These are phyloP conservation scores for Mythimna loreyi DNA, from an alignment of 2,888 invertebrate species.

Conservation along the genomic window DNA sequence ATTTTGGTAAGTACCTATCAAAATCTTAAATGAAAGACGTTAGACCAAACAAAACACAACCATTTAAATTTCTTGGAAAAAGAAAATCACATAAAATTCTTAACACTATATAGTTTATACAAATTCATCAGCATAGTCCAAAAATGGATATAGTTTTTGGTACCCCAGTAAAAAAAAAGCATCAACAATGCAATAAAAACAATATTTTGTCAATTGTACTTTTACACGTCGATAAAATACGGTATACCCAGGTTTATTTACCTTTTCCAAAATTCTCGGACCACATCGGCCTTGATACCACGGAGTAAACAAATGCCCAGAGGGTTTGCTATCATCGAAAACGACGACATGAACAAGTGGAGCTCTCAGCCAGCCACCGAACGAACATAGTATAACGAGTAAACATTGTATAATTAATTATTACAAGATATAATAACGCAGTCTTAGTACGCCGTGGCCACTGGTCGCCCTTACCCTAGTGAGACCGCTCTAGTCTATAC, in stretches of 20 bases:
- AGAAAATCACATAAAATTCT: slow-evolving; percentile 1
- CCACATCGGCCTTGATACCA: not conserved
- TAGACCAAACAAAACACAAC: not conserved
- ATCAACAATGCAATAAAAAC: not conserved
- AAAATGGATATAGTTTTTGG: slow-evolving; percentile 20
- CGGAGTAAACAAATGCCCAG: slow-evolving; percentile 37
- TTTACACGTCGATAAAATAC: not conserved
- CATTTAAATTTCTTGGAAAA: no score
- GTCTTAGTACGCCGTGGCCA: slow-evolving; percentile 85
- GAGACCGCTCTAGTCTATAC: slow-evolving; percentile 78
- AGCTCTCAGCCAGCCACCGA: slow-evolving; percentile 60
- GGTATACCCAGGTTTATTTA: no score
- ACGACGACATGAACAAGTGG: slow-evolving; percentile 55
- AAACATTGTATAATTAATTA: slow-evolving; percentile 79
- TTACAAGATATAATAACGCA: slow-evolving; percentile 79
- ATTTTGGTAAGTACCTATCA: not conserved
- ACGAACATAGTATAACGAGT: slow-evolving; percentile 76
- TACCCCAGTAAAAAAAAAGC: not conserved
- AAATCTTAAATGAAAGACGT: slow-evolving; percentile 25
- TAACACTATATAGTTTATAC: slow-evolving; percentile 11
- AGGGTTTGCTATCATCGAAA: slow-evolving; percentile 52
- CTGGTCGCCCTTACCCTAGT: slow-evolving; percentile 76
- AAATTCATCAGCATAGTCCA: slow-evolving; percentile 13
- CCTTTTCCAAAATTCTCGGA: not conserved
- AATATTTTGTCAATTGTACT: not conserved